Evolutionary conservation across 2,888 invertebrate genomes (phyloP).

Genomic region (Halictus ligatus): DNA sequence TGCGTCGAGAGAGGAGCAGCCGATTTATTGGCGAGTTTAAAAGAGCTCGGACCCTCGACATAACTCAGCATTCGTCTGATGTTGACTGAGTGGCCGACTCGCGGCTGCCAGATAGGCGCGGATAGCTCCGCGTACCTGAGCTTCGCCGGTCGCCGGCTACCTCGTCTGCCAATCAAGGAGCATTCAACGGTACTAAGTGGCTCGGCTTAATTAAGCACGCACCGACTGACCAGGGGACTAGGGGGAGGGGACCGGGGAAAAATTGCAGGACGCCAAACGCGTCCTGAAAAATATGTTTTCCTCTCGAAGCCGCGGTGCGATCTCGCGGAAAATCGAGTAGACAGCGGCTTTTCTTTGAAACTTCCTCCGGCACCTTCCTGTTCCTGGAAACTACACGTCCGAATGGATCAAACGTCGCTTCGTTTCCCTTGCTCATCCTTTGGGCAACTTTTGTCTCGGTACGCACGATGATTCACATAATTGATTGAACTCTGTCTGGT

Average conservation of each 20-base stretch:
- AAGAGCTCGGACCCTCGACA: constrained; percentile 80
- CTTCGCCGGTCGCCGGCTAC: constrained; percentile 67
- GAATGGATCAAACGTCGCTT: constrained; percentile 33
- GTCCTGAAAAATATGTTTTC: constrained; percentile 61
- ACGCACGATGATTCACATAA: not conserved
- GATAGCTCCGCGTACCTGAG: constrained; percentile 67
- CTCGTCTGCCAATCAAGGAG: constrained; percentile 79
- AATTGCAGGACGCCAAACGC: constrained; percentile 49
- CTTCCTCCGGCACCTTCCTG: not conserved
- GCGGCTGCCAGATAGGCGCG: constrained; percentile 67
- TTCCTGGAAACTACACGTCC: constrained; percentile 10
- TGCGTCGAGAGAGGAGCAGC: constrained; percentile 64
- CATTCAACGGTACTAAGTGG: constrained; percentile 79
- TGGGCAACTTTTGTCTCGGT: not conserved
- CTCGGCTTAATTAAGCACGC: constrained; percentile 78
- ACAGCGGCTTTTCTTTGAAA: constrained; percentile 56
- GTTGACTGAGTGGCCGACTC: constrained; percentile 79
- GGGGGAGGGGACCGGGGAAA: constrained; percentile 25
- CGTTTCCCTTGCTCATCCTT: constrained; percentile 31
- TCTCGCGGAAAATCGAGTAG: constrained; percentile 62
- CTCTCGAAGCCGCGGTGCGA: constrained; percentile 37
- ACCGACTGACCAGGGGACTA: constrained; percentile 47
- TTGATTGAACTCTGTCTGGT: too few relatives aligned
- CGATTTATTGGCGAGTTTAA: constrained; percentile 81
- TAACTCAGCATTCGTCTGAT: constrained; percentile 79